Evolutionary conservation across 2,888 invertebrate genomes (phyloP).

Genomic region (Andrena camellia): DNA sequence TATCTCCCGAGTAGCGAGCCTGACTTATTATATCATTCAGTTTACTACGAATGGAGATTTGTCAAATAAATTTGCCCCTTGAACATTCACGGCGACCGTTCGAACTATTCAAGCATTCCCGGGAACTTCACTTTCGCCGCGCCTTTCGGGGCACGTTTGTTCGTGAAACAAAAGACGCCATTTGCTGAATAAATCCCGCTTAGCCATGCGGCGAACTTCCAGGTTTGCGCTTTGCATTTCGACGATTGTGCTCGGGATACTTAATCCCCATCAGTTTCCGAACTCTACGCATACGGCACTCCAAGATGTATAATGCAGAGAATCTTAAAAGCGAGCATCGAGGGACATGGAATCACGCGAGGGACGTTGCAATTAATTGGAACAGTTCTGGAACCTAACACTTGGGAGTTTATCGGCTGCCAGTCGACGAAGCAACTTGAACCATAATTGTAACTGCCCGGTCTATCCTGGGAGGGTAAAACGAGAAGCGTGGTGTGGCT

Average conservation of each 20-base stretch:
- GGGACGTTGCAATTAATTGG: background rate
- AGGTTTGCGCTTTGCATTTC: slow-evolving; percentile 33
- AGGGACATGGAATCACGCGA: background rate
- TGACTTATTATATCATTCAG: background rate
- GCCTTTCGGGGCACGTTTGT: slow-evolving; percentile 14
- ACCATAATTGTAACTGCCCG: background rate
- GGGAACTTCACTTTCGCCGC: slow-evolving; percentile 48
- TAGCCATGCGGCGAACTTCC: slow-evolving; percentile 22
- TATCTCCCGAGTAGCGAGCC: background rate
- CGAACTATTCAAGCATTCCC: slow-evolving; percentile 26
- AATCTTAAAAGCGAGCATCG: background rate
- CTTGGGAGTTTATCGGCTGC: background rate
- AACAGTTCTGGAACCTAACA: background rate
- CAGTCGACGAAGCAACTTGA: background rate
- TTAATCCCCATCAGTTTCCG: slow-evolving; percentile 25
- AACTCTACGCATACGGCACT: background rate
- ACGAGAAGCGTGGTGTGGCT: background rate
- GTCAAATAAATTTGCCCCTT: slow-evolving; percentile 14
- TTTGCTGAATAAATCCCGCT: slow-evolving; percentile 47
- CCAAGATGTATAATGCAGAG: background rate
- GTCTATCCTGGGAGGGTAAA: background rate
- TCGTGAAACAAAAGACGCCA: slow-evolving; percentile 41
- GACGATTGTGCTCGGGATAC: slow-evolving; percentile 16
- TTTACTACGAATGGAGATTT: background rate
- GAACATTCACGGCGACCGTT: slow-evolving; percentile 7